Evolutionary conservation across 2,113 vertebrate species (phyloP), one percentile per base, ranked within the genome.

Genomic region (Varanus salvator): DNA sequence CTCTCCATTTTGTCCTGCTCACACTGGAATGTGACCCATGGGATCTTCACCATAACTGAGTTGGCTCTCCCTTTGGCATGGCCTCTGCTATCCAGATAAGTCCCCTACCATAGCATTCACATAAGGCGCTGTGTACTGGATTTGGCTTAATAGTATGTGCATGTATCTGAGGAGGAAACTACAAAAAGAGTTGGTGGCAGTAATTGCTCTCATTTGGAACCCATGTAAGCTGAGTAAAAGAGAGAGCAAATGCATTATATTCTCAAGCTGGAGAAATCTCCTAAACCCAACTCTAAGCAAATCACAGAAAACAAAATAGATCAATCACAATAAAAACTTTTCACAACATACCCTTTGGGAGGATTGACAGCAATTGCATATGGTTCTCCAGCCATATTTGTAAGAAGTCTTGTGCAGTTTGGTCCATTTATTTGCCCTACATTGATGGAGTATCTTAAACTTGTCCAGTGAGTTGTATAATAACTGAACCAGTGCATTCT

Each of bases 401-500:
- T 99, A 92, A 99, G 98, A 89, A 99, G 97, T 84, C 99, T 98
- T 64, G 99, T 99, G 93, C 99, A 99, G 94, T 99, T 99, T 3
- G 98, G 98, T 86, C 98, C 99, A 34, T 97, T 98, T 85, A 99
- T 96, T 92, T 99, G 99, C 0, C 99, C 99, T 74, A 99, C 99
- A 0, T 99, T 99, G 96, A 99, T 98, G 87, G 99, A 99, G 87
- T 99, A 99, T 93, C 99, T 98, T 95, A 99, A 97, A 91, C 98
- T 99, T 64, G 99, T 99, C 99, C 99, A 99, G 90, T 99, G 99
- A 31, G 99, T 98, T n/a, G 99, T 99, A 90, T 99, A 99, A 96
- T 99, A 99, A 96, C 98, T 99, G 96, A 99, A 99, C 99, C 99
- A 99, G 86, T 99, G 99, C 99, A 99, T 99, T 93, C 99, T 97